Percentiles rank a stretch among this genome's conserved stretches.
Evolutionary conservation across 2,113 vertebrate species (phyloP).

Genomic region (Podarcis raffonei): DNA sequence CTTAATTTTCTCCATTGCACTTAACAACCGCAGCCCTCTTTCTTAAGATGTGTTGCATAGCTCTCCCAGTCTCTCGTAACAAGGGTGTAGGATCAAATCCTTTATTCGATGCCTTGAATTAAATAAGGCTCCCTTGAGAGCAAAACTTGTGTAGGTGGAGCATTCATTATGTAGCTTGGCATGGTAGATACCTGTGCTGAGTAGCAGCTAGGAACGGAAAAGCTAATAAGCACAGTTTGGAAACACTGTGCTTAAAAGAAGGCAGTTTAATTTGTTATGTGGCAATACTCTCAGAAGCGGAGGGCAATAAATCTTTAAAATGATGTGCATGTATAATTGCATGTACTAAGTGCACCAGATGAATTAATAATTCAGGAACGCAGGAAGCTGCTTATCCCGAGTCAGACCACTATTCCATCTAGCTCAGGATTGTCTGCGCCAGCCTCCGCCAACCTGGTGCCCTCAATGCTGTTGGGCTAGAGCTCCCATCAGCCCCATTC

Average conservation of each 20-base stretch:
- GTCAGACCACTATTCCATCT: not conserved
- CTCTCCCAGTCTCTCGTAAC: not conserved
- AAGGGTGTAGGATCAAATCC: not conserved
- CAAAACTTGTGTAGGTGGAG: not conserved
- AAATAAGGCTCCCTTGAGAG: not conserved
- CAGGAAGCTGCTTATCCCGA: not conserved
- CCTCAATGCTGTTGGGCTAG: no score
- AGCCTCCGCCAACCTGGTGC: not conserved
- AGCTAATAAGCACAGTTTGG: not conserved
- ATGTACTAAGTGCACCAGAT: not conserved
- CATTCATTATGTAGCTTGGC: conserved; percentile 3
- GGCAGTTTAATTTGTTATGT: not conserved
- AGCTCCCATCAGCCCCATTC: no score
- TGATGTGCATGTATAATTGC: not conserved
- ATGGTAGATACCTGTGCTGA: not conserved
- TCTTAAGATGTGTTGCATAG: not conserved
- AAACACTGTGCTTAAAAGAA: not conserved
- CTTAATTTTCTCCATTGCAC: not conserved
- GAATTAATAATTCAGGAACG: not conserved
- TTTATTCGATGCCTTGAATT: conserved; percentile 8
- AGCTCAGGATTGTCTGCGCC: not conserved
- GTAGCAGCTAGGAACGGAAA: not conserved
- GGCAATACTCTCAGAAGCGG: not conserved
- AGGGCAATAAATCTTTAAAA: not conserved
- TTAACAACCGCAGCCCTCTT: not conserved